These are phyloP conservation scores for Asobara japonica DNA, from an alignment of 1,140 invertebrate species.

Conservation along the genomic window DNA sequence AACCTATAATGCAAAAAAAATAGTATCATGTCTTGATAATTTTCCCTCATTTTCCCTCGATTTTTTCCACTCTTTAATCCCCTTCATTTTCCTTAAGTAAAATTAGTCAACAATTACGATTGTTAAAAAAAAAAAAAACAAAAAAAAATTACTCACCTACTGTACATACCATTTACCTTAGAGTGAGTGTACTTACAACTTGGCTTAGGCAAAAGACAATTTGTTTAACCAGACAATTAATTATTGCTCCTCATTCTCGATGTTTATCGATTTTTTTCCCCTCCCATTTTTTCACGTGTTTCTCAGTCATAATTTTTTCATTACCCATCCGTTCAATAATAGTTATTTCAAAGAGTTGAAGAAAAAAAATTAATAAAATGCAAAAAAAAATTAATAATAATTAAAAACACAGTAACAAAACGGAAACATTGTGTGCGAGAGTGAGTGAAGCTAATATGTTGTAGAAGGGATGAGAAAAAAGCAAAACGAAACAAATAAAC, in stretches of 20 bases:
- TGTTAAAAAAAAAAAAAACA: slow-evolving; percentile 25
- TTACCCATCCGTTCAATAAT: slow-evolving; percentile 12
- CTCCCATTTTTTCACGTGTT: neutral
- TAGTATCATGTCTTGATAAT: neutral
- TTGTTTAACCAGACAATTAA: slow-evolving; percentile 60
- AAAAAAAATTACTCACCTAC: slow-evolving; percentile 63
- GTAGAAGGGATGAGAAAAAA: neutral
- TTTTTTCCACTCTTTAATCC: neutral
- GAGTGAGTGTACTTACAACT: slow-evolving; percentile 65
- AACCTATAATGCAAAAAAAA: neutral
- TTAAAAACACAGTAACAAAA: slow-evolving; percentile 52
- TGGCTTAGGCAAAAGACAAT: slow-evolving; percentile 30
- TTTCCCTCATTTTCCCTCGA: neutral
- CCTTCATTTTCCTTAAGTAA: neutral
- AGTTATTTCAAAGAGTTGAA: slow-evolving; percentile 40
- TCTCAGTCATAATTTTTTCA: neutral
- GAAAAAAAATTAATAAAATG: slow-evolving; percentile 9
- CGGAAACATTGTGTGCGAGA: slow-evolving; percentile 61
- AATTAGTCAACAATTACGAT: slow-evolving; percentile 2
- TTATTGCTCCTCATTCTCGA: slow-evolving; percentile 37
- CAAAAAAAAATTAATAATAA: slow-evolving; percentile 17
- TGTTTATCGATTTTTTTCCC: neutral
- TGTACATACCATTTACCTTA: slow-evolving; percentile 68
- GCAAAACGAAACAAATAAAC: neutral
- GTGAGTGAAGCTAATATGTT: slow-evolving; percentile 36